Evolutionary conservation across 2,888 invertebrate species (phyloP), one percentile per base, ranked within the genome.

Genomic region (Dynastes grantii): DNA sequence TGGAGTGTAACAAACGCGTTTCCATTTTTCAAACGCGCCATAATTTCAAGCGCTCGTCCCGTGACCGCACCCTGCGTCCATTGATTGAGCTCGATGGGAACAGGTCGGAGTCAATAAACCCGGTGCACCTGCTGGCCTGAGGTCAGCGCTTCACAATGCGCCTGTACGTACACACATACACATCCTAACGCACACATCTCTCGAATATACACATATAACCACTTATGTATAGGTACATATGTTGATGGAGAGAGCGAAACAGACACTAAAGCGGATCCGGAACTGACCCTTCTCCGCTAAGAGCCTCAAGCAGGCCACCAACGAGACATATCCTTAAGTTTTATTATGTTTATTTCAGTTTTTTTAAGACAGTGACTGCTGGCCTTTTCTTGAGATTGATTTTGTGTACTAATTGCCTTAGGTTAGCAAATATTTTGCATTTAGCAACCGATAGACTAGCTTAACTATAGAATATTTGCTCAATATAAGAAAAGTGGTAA

Each of bases 81-180:
- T 85, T 85, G 85, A 85, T 84, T 84, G 84, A 84, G 81, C 83
- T 81, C 82, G 84, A 84, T 83, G 84, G 83, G 83, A 84, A 84
- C 83, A 81, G 81, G 83, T 83, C 84, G 87, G 86, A 88, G 89
- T 89, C 89, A 89, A 89, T 88, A 89, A 89, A 89, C 89, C 88
- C 88, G 86, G 83, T 88, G 88, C 89, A 89, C 89, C 89, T 89
- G 89, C 87, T 87, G 88, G 87, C 88, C 88, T 87, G 86, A 86
- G 89, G 89, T 89, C 89, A 88, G 85, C 85, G 82, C 82, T 82
- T 83, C 81, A 84, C 84, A 83, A 83, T 83, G 82, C 81, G 82
- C 81, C 79, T 81, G 80, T 80, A 80, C 78, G 71, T 78, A 78
- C 76, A 71, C 70, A 63, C 22, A 77, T 22, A 58, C 63, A 53